Base-by-base conservation (phyloP, 2,888 invertebrate species). In the Agapostemon virescens region DNA sequence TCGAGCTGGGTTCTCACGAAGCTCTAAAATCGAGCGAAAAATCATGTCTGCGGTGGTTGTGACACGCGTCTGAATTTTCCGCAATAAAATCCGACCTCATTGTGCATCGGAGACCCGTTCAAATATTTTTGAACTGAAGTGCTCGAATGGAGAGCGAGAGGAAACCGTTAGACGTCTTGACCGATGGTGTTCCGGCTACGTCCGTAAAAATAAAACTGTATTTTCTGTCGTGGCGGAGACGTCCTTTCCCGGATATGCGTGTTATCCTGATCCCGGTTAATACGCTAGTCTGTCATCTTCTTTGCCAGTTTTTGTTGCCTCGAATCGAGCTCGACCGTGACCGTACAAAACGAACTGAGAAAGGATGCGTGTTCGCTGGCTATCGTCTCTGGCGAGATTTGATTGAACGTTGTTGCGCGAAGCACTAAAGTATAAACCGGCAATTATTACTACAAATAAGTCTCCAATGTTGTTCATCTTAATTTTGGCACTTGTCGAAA, bases 131-230 rank as follows among this genome's bases (percentile, higher is more conserved):
- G 55, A 17, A 55, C 26, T 15, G 6, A 15, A 15, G 15, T 26
- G 17, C 55, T 17, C 26, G 55, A 55, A 55, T 17, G 26, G 55
- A 6, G 17, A 17, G 26, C 58, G 20, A 33, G 58, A 17, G 58
- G 58, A 9, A 61, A 33, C 30, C 58, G 58, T 33, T 61, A 1
- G 33, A 17, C 17, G 30, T 61, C 30, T 61, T 61, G 20, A 33
- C 17, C 30, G 20, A 20, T 1, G 20, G 26, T 55, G 13, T 52
- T 5, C 58, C 30, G 20, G 2, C 9, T 30, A 30, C 55, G 49
- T 26, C 15, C 58, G 58, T 1, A 20, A 61, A 20, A 61, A 61
- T 61, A 61, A 61, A 9, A 61, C 58, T 61, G 58, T 61, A 61
- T 61, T 33, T 61, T 30, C 33, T 30, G 30, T 61, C 30, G 58